Evolutionary conservation across 2,113 vertebrate species (phyloP).

Genomic region (Oryzias celebensis): DNA sequence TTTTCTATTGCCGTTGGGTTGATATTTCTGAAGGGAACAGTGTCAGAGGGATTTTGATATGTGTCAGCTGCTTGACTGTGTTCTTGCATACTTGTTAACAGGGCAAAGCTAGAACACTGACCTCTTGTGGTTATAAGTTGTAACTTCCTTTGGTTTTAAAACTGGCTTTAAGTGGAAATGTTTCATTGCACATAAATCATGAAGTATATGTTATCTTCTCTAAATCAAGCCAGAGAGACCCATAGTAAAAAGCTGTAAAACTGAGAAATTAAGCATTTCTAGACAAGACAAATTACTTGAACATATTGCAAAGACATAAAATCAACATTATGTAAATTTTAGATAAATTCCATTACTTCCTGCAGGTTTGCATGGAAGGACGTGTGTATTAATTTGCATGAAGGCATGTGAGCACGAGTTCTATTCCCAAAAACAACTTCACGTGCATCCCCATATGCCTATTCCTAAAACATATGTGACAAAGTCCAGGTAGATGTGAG

Average conservation of each 20-base stretch:
- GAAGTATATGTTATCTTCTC: too few species aligned
- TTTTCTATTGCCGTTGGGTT: constrained; percentile 12
- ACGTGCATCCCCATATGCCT: constrained; percentile 2
- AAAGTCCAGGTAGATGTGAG: constrained; percentile 2
- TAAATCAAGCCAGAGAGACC: too few species aligned
- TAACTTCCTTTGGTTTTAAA: neutral
- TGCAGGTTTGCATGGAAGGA: constrained; percentile 26
- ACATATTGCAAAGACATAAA: neutral
- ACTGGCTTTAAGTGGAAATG: too few species aligned
- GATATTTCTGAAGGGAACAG: constrained; percentile 20
- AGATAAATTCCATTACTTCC: constrained; percentile 32
- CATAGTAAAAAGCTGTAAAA: too few species aligned
- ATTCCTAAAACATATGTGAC: neutral
- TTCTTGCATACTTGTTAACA: neutral
- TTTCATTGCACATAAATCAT: too few species aligned
- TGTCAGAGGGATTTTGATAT: constrained; percentile 29
- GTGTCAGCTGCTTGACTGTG: constrained; percentile 32
- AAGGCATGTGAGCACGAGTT: constrained; percentile 14
- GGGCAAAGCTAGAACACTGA: constrained; percentile 39
- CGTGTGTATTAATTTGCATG: constrained; percentile 8
- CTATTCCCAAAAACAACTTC: constrained; percentile 23
- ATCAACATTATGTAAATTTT: constrained; percentile 18
- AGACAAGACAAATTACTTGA: too few species aligned
- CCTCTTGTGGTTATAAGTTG: constrained; percentile 52
- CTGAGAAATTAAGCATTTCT: too few species aligned